A percentile compares a stretch with the other conserved stretches of the same genome.
These are phyloP conservation scores for Cossypha dichroa DNA, from an alignment of 2,797 vertebrate genomes.

Conservation along the genomic window DNA sequence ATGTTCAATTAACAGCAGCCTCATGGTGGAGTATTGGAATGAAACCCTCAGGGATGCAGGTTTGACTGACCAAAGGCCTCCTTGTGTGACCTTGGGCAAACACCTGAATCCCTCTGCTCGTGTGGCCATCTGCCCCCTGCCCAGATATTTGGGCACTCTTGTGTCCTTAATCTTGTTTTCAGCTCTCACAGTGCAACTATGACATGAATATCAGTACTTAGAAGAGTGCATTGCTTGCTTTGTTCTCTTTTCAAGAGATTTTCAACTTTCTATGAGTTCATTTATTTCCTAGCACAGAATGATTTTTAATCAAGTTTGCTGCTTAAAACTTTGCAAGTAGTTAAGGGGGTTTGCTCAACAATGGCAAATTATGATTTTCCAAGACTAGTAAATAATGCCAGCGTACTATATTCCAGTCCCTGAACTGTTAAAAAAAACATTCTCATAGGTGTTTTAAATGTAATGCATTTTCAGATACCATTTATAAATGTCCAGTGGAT, in stretches of 20 bases:
- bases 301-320: background rate
- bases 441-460: constrained; percentile 70
- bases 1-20: background rate
- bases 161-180: background rate
- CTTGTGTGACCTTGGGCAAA: background rate
- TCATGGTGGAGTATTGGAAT: background rate
- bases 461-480: constrained; percentile 70
- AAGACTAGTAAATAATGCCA: constrained; percentile 16
- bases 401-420: background rate
- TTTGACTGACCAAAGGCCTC: background rate
- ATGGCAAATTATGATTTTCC: constrained; percentile 30
- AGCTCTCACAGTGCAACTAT: accelerated
- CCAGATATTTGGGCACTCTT: background rate
- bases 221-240: background rate
- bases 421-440: constrained; percentile 14
- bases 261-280: background rate
- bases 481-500: constrained; percentile 77
- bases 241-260: background rate
- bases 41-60: background rate
- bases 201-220: background rate
- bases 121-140: background rate
- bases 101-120: background rate
- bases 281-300: background rate
- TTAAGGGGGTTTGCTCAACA: constrained; percentile 17
- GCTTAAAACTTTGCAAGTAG: background rate